Conservation (phyloP, 2,113 vertebrate genomes). For the Sinocyclocheilus anshuiensis region DNA sequence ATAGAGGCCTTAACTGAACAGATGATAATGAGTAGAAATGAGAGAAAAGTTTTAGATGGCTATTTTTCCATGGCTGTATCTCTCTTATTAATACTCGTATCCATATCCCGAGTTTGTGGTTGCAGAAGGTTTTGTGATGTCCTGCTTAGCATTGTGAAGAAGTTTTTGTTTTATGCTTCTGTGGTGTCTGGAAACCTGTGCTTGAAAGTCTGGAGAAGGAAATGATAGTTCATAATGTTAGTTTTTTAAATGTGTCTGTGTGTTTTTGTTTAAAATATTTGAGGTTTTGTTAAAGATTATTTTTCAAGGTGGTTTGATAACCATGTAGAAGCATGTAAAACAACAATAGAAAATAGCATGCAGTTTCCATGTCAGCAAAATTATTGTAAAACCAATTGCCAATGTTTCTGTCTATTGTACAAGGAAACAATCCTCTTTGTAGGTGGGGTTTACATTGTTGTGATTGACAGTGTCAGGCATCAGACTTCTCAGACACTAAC, state of each 20-base stretch:
- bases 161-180: neutral
- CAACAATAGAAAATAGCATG: neutral
- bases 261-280: neutral
- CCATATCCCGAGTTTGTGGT: conserved; percentile 32
- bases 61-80: neutral
- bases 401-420: neutral
- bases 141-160: conserved; percentile 29
- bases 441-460: neutral
- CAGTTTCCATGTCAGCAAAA: conserved; percentile 8
- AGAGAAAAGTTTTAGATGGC: conserved; percentile 30
- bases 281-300: neutral
- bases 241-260: neutral
- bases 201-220: too few relatives aligned
- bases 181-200: neutral
- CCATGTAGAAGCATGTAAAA: neutral
- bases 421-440: neutral
- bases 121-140: conserved; percentile 15
- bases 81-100: conserved; percentile 15
- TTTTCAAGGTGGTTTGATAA: conserved; percentile 12
- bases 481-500: conserved; percentile 54
- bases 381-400: neutral
- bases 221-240: too few relatives aligned
- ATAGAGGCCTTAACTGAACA: conserved; percentile 11
- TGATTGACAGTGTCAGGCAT: conserved; percentile 71
- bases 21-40: conserved; percentile 13